Evolutionary conservation across 2,888 invertebrate species (phyloP), one percentile per base, ranked within the genome.

Genomic region (Chorisops tibialis): DNA sequence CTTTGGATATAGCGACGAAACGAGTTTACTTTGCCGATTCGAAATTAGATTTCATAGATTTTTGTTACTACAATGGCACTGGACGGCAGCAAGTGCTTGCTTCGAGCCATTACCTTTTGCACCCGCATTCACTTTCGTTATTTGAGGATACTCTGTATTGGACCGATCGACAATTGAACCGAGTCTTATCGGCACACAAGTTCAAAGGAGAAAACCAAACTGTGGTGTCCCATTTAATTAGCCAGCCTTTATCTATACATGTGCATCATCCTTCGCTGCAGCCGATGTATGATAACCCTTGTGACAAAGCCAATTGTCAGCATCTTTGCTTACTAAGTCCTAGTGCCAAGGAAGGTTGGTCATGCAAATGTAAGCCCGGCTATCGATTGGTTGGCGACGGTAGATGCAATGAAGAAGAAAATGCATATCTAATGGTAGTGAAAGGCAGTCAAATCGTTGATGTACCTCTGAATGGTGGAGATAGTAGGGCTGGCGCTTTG

Each of bases 141-240:
- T 98, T 98, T 75, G 98, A 99, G 76, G 96, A 98, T 72, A 91
- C 91, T 0, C 81, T 99, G 61, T 99, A 96, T 78, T 98, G 96
- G 94, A 96, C 96, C 0, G 97, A 97, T 75, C 82, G 94, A 2
- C 95, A 96, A 75, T 79, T 96, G 39, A 96, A 97, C 74, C 80
- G 96, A 18, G 94, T 94, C 12, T 77, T 91, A 4, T 93, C 91
- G 0, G 93, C 94, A 0, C 91, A 96, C 75, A 98, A 98, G 79
- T 96, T 91, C 78, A 86, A 86, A 69, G 96, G 97, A 14, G 82
- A 85, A 22, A 95, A 96, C 74, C 94, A 96, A 75, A 93, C 93
- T 0, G 94, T 97, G 1, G 92, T 96, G 0, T 94, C 93, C 0
- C 96, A 96, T 75, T 80, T 96, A 61, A 95, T 97, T 67, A 93